These are phyloP conservation scores for Drosophila lacteicornis DNA, from an alignment of 1,140 invertebrate genomes.

Conservation along the genomic window DNA sequence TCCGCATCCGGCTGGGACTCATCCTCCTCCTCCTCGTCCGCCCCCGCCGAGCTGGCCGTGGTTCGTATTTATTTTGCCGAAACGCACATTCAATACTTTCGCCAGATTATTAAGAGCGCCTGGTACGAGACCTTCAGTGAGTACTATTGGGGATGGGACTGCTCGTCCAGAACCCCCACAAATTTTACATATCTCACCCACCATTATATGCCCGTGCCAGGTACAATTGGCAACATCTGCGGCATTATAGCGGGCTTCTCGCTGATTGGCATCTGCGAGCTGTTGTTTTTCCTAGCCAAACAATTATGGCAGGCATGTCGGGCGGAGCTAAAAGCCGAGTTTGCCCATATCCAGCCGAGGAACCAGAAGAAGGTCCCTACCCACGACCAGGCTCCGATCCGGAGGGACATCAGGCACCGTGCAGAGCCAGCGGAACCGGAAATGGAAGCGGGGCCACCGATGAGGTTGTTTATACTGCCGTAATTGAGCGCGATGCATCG, in stretches of 20 bases:
- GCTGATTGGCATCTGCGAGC: slow-evolving; percentile 81
- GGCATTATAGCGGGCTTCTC: slow-evolving; percentile 83
- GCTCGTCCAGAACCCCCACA: slow-evolving; percentile 1
- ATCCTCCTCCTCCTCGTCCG: slow-evolving; percentile 6
- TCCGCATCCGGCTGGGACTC: slow-evolving; percentile 22
- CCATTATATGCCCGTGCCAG: slow-evolving; percentile 48
- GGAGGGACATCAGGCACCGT: slow-evolving; percentile 25
- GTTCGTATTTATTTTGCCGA: slow-evolving; percentile 78
- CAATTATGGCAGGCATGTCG: slow-evolving; percentile 76
- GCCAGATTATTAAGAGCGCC: slow-evolving; percentile 79
- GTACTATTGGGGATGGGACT: slow-evolving; percentile 30
- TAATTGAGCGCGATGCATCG: slow-evolving; percentile 63
- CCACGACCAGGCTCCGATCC: not conserved
- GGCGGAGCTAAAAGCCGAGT: slow-evolving; percentile 58
- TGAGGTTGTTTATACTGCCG: slow-evolving; percentile 60
- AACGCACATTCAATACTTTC: slow-evolving; percentile 82
- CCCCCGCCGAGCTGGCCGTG: slow-evolving; percentile 51
- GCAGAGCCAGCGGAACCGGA: slow-evolving; percentile 52
- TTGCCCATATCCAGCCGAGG: slow-evolving; percentile 31
- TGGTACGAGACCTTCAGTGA: slow-evolving; percentile 79
- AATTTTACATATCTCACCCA: slow-evolving; percentile 37
- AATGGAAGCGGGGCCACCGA: slow-evolving; percentile 25
- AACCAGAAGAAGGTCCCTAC: slow-evolving; percentile 6
- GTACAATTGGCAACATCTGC: slow-evolving; percentile 82
- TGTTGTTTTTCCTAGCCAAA: slow-evolving; percentile 79